These are phyloP conservation scores for Odocoileus virginianus DNA, from an alignment of 2,113 vertebrate species.

Conservation along the genomic window DNA sequence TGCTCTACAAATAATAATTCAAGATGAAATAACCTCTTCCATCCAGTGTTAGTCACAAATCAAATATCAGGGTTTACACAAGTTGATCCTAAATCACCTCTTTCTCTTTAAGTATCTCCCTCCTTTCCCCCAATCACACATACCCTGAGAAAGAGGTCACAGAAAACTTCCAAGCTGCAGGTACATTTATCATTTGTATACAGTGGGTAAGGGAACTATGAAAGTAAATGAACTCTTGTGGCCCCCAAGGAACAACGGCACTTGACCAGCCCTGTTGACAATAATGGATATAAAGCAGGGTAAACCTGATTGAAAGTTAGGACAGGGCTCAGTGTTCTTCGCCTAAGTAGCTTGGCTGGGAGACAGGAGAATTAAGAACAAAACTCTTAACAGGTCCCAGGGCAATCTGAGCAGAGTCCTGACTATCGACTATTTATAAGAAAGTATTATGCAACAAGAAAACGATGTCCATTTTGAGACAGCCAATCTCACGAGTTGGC, in stretches of 20 bases:
- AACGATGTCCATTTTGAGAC: not conserved
- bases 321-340: not conserved
- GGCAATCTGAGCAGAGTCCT: not conserved
- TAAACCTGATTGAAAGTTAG: not conserved
- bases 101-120: not conserved
- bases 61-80: not conserved
- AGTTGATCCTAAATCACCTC: not conserved
- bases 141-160: not conserved
- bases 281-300: fast-evolving
- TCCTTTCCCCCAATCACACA: not conserved
- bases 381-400: not conserved
- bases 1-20: not conserved
- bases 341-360: not conserved
- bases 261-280: fast-evolving
- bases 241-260: not conserved
- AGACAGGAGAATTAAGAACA: not conserved
- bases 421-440: not conserved
- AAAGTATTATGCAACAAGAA: not conserved
- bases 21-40: not conserved
- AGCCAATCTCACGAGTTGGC: not conserved
- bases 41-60: not conserved
- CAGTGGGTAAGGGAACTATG: fast-evolving
- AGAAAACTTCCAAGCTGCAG: not conserved
- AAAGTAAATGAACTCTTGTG: not conserved
- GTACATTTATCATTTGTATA: not conserved